These are phyloP conservation scores for Pica pica DNA, from an alignment of 2,113 vertebrate genomes.

Conservation along the genomic window DNA sequence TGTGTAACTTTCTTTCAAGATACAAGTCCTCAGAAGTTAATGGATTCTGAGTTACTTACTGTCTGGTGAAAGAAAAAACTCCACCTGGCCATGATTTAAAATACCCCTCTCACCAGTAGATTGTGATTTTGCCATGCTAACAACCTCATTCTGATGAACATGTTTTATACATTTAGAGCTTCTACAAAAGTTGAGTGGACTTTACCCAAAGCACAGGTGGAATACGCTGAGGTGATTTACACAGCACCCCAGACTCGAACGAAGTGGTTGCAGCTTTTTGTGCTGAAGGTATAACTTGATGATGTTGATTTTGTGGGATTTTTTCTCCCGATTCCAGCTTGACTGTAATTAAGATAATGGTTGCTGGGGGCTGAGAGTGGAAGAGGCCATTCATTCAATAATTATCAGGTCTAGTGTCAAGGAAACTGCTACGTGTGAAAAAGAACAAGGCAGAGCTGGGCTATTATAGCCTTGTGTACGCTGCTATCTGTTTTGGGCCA, in stretches of 20 bases:
- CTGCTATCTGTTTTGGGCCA: neutral
- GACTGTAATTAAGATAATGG: constrained; percentile 29
- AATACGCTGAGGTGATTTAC: neutral
- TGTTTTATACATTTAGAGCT: neutral
- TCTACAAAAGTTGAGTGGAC: neutral
- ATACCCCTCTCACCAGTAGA: neutral
- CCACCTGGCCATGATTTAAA: neutral
- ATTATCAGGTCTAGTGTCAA: constrained; percentile 32
- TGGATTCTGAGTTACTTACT: neutral
- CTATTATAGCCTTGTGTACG: neutral
- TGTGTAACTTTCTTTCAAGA: neutral
- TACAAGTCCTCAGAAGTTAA: neutral
- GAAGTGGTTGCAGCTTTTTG: neutral
- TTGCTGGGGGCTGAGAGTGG: neutral
- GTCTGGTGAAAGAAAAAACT: neutral
- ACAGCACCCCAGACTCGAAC: neutral
- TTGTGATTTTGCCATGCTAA: neutral
- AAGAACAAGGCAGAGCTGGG: neutral
- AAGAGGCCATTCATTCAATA: neutral
- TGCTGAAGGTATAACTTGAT: neutral
- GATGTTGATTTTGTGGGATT: neutral
- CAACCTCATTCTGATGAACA: neutral
- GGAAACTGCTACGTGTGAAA: neutral
- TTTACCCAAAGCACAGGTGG: neutral
- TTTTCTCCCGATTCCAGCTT: neutral